Percentiles rank a stretch among this genome's conserved stretches.
phyloP scores from a whole-genome alignment of 2,113 vertebrate genomes.

The Eurystomus gularis region DNA sequence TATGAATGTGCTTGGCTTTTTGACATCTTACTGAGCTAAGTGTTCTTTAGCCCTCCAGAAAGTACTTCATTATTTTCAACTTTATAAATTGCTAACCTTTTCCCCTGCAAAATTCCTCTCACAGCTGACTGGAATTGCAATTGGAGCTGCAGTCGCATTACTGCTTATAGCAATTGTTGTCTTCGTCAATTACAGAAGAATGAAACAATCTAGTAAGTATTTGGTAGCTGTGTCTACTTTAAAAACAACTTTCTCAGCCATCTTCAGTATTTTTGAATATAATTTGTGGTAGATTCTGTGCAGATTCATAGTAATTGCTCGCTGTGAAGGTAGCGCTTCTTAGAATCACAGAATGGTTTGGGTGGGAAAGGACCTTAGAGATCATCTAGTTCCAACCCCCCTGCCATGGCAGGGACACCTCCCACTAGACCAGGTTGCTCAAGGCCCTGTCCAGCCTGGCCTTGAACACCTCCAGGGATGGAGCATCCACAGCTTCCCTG shows the following conservation, averaged over 20 bases:
- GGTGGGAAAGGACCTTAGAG: too few species aligned
- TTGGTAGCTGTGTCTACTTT: neutral
- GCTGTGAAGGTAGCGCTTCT: neutral
- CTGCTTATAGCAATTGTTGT: conserved; percentile 73
- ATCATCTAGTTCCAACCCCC: too few species aligned
- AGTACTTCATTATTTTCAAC: neutral
- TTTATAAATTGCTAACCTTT: neutral
- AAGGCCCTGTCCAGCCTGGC: too few species aligned
- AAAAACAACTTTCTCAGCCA: neutral
- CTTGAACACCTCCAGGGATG: too few species aligned
- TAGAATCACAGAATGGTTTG: too few species aligned
- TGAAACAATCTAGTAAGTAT: conserved; percentile 81
- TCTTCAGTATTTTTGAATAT: neutral
- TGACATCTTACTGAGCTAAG: neutral
- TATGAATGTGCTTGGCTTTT: accelerated
- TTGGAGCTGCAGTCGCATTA: conserved; percentile 75
- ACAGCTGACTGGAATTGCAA: conserved; percentile 82
- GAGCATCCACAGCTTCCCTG: too few species aligned
- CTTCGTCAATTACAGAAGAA: conserved; percentile 79
- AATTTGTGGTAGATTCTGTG: neutral
- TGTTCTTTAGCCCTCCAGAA: neutral
- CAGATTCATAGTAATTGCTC: neutral
- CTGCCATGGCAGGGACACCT: too few species aligned
- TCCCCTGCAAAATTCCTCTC: neutral
- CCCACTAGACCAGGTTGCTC: too few species aligned